Conservation (phyloP, 1,140 invertebrate species). For the Liolophura sinensis region DNA sequence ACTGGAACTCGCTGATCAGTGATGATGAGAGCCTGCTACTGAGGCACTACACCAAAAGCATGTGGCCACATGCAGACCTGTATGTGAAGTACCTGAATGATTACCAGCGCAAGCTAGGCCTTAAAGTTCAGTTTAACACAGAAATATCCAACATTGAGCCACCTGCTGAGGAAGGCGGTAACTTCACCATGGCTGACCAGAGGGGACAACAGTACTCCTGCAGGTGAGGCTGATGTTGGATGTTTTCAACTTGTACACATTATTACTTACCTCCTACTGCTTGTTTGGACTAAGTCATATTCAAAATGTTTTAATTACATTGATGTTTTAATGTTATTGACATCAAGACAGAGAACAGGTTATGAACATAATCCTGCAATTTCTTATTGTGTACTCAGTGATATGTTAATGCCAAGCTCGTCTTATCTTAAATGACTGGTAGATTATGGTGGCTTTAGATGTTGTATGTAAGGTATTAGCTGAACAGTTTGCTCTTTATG, state of each 20-base stretch:
- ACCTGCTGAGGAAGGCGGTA: conserved; percentile 16
- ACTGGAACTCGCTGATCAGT: conserved; percentile 62
- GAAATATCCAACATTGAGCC: conserved; percentile 48
- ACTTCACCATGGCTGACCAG: conserved; percentile 54
- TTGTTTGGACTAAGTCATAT: too few species aligned
- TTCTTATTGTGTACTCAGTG: too few species aligned
- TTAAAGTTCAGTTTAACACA: conserved; percentile 58
- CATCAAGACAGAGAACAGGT: too few species aligned
- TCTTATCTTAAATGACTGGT: too few species aligned
- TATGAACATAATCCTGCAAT: too few species aligned
- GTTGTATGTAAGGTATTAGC: too few species aligned
- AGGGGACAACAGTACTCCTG: conserved; percentile 47
- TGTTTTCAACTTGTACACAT: background rate
- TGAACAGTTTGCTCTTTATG: too few species aligned
- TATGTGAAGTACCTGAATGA: conserved; percentile 57
- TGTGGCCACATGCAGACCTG: conserved; percentile 57
- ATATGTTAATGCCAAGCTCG: too few species aligned
- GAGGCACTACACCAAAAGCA: conserved; percentile 53
- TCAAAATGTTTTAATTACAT: too few species aligned
- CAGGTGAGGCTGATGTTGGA: conserved; percentile 37
- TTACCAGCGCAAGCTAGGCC: conserved; percentile 42
- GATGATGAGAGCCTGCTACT: conserved; percentile 54
- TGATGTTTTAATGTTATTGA: too few species aligned
- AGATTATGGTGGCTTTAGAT: too few species aligned
- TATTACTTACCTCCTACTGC: too few species aligned